Conservation (phyloP, 1,140 invertebrate genomes). For the Apolygus lucorum region DNA sequence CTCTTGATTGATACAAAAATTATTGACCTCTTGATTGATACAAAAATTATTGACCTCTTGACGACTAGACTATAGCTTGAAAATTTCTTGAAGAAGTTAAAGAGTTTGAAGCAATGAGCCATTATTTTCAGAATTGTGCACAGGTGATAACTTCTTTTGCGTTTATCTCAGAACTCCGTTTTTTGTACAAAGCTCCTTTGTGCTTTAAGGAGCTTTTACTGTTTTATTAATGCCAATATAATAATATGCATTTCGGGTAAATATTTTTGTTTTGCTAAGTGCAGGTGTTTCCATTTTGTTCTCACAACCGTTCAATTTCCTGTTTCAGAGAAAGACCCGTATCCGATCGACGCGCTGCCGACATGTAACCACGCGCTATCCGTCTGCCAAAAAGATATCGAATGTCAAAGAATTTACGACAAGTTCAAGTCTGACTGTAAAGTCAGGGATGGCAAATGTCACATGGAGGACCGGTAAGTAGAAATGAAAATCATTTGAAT, state of each 20-base stretch:
- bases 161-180: too few species aligned
- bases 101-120: too few species aligned
- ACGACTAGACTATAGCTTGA: too few species aligned
- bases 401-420: slow-evolving; percentile 67
- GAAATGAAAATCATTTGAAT: too few species aligned
- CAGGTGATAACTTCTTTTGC: too few species aligned
- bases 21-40: background rate
- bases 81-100: too few species aligned
- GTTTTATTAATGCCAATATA: background rate
- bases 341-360: slow-evolving; percentile 72
- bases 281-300: background rate
- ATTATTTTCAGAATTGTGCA: too few species aligned
- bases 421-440: slow-evolving; percentile 79
- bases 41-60: background rate
- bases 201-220: background rate
- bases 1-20: background rate
- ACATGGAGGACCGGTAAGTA: slow-evolving; percentile 74
- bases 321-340: slow-evolving; percentile 74
- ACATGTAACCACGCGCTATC: slow-evolving; percentile 77
- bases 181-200: too few species aligned
- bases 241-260: background rate
- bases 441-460: slow-evolving; percentile 69
- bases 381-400: slow-evolving; percentile 65
- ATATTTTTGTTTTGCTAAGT: background rate
- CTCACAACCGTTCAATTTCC: slow-evolving; percentile 16